A percentile compares a stretch with the other conserved stretches of the same genome.
phyloP scores from a whole-genome alignment of 2,113 vertebrate species.

The Chaetorhynchus papuensis region DNA sequence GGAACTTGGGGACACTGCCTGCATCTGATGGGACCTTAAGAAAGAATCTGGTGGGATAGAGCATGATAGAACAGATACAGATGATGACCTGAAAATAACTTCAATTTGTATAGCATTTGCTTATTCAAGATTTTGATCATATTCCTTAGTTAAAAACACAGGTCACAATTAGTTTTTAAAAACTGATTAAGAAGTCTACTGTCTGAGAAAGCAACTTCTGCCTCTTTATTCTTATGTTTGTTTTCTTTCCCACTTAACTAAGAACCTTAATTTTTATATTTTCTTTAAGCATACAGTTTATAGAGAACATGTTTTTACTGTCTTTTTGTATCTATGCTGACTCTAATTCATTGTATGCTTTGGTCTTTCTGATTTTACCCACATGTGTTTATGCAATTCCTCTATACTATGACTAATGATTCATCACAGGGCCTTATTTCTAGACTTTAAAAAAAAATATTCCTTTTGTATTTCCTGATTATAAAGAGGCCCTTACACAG shows the following conservation, averaged over 20 bases:
- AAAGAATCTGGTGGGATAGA: not conserved
- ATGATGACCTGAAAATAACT: not conserved
- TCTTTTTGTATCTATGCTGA: not conserved
- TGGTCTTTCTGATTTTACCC: not conserved
- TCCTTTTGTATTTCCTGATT: not conserved
- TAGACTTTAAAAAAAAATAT: not conserved
- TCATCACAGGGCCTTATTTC: not conserved
- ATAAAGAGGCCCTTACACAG: not conserved
- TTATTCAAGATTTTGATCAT: not conserved
- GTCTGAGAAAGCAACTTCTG: not conserved
- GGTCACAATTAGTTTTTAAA: not conserved
- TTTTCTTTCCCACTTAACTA: not conserved
- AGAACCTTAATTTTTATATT: not conserved
- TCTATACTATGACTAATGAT: not conserved
- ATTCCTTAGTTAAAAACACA: not conserved
- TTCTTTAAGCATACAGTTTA: not conserved
- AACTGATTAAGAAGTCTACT: not conserved
- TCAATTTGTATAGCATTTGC: not conserved
- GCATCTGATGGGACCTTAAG: not conserved
- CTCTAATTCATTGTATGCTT: not conserved
- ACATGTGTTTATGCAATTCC: not conserved
- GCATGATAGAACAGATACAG: not conserved
- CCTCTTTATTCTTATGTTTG: not conserved
- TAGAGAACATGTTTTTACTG: not conserved
- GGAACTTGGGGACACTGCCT: not conserved